Base-by-base conservation (phyloP, 2,113 vertebrate species). In the Gadus chalcogrammus region DNA sequence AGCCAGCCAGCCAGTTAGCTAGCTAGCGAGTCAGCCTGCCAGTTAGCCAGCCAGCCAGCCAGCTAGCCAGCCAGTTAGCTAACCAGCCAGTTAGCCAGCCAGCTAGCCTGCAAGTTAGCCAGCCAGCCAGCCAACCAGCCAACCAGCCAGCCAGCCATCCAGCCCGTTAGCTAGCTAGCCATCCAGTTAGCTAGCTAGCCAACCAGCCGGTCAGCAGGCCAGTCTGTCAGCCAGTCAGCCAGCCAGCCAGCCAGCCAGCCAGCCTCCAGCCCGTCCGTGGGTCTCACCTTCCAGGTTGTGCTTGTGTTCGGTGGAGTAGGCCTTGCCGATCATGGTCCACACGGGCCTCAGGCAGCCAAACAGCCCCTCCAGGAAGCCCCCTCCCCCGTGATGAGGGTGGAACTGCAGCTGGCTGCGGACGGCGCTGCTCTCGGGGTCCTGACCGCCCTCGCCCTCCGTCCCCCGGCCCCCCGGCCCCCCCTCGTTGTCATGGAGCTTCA, bases 271-370 rank as follows among this genome's bases (percentile, higher is more conserved):
- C 0, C 58, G 52, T 68, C 24, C 53, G 38, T 15, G 59, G 17
- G 11, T 79, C 94, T 86, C 84, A 98, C 96, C 95, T 78, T 96
- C 94, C 31, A 94, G 90, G 64, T 87, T 91, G 31, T 96, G 94
- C 72, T 98, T 98, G 91, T 97, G 95, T 70, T 98, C 96, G 0
- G 95, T 96, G 62, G 94, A 94, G 83, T 98, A 98, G 12, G 96
- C 95, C 84, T 97, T 97, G 81, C 96, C 96, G 15, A 98, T 95
- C 95, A 98, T 97, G 69, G 94, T 96, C 96, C 96, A 98, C 73
- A 98, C 96, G 4, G 96, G 96, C 62, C 92, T 92, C 64, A 98
- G 91, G 86, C 96, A 98, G 22, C 96, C 95, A 75, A 97, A 98
- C 48, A 97, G 90, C 63, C 96, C 96, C 79, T 97, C 95, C 72